Conservation (phyloP, 2,113 vertebrate genomes). For the Onychostoma macrolepis region DNA sequence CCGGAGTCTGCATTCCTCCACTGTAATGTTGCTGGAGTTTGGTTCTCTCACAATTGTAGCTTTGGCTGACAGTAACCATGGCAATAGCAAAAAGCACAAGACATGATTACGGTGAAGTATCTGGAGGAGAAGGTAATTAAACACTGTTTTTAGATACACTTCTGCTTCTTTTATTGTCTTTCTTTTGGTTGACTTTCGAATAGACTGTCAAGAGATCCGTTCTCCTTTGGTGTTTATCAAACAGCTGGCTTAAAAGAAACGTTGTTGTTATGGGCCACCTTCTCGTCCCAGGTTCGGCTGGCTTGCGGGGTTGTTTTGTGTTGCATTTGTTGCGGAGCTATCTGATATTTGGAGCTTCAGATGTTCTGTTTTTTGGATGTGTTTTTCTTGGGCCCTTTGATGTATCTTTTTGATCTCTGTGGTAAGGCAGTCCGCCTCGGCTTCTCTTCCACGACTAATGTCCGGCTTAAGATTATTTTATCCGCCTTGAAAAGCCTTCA, state of each 20-base stretch:
- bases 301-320: neutral
- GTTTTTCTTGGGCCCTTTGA: constrained; percentile 39
- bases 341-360: constrained; percentile 29
- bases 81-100: constrained; percentile 27
- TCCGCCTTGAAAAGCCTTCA: constrained; percentile 4
- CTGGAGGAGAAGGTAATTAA: constrained; percentile 30
- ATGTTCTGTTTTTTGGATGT: constrained; percentile 40
- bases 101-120: constrained; percentile 21
- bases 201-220: constrained; percentile 9
- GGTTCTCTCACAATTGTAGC: neutral
- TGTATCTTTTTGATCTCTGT: constrained; percentile 47
- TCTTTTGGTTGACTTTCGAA: neutral
- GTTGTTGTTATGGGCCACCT: constrained; percentile 3
- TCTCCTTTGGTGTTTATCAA: constrained; percentile 34
- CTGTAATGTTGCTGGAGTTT: constrained; percentile 11
- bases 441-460: constrained; percentile 23
- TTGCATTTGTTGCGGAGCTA: constrained; percentile 8
- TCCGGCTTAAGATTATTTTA: constrained; percentile 9
- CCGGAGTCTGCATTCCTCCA: neutral
- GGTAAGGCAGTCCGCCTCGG: constrained; percentile 1
- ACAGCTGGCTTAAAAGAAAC: constrained; percentile 19
- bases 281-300: neutral
- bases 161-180: neutral
- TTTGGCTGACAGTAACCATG: constrained; percentile 42
- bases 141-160: constrained; percentile 20